A percentile compares a stretch with the other conserved stretches of the same genome.
These are phyloP conservation scores for Acleris literana DNA, from an alignment of 2,888 invertebrate genomes.

Conservation along the genomic window DNA sequence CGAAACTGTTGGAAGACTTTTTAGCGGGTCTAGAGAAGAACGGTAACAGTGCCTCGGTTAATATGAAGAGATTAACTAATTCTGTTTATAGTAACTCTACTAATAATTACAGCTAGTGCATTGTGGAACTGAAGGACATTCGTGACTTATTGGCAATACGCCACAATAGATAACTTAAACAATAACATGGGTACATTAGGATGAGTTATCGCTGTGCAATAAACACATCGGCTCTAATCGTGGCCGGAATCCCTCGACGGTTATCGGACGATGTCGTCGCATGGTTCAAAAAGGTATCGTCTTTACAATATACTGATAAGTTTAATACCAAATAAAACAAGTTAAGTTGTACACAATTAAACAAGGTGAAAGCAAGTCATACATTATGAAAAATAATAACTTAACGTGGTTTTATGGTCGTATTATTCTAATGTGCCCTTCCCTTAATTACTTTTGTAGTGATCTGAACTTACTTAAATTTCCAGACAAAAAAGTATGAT, in stretches of 20 bases:
- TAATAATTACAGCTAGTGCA: constrained; percentile 74
- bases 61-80: constrained; percentile 65
- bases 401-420: constrained; percentile 17
- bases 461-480: constrained; percentile 4
- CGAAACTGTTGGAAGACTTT: constrained; percentile 87
- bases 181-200: constrained; percentile 29
- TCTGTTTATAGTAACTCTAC: constrained; percentile 63
- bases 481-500: neutral
- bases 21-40: constrained; percentile 78
- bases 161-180: constrained; percentile 12
- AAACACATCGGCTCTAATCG: constrained; percentile 6
- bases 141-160: constrained; percentile 31
- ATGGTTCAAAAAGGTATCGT: constrained; percentile 11
- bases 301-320: constrained; percentile 23
- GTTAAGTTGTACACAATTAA: constrained; percentile 26
- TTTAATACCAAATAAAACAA: constrained; percentile 13
- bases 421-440: constrained; percentile 29
- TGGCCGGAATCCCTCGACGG: constrained; percentile 3
- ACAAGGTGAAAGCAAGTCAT: constrained; percentile 27
- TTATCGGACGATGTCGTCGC: constrained; percentile 28
- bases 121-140: constrained; percentile 48
- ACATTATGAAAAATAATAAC: constrained; percentile 23
- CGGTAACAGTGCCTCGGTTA: constrained; percentile 75
- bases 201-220: constrained; percentile 16
- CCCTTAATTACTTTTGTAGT: constrained; percentile 18